phyloP scores from a whole-genome alignment of 1,140 invertebrate genomes.

The Melanaphis sacchari region DNA sequence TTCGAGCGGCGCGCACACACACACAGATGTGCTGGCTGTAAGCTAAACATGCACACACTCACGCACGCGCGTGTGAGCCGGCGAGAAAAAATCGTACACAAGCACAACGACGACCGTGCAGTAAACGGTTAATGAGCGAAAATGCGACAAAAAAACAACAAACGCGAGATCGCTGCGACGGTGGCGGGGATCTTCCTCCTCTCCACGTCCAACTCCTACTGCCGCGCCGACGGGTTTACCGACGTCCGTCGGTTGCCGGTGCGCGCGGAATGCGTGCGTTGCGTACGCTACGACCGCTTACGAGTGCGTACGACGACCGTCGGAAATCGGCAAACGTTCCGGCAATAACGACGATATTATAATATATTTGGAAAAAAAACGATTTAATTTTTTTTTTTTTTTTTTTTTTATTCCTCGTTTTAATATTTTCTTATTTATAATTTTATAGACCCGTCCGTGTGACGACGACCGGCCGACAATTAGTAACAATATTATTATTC shows the following conservation, averaged over 20 bases:
- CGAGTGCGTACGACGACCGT: not conserved
- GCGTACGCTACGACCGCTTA: not conserved
- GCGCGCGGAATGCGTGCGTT: conserved; percentile 22
- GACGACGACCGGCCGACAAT: not conserved
- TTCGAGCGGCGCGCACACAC: not conserved
- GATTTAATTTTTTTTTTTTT: not conserved
- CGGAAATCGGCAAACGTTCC: not conserved
- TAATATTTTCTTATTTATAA: not conserved
- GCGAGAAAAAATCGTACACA: conserved; percentile 1
- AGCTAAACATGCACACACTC: not conserved
- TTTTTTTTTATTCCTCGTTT: not conserved
- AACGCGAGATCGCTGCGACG: not conserved
- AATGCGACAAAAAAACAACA: conserved; percentile 16
- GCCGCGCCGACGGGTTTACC: not conserved
- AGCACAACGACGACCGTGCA: not conserved
- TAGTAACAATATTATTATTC: not conserved
- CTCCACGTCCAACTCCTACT: not conserved
- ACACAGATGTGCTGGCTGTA: not conserved
- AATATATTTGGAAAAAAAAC: not conserved
- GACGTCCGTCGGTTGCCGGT: not conserved
- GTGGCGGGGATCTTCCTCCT: not conserved
- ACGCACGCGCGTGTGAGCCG: not conserved
- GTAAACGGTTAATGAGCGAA: conserved; percentile 30
- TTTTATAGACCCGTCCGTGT: not conserved
- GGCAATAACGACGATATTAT: not conserved